Base-by-base conservation (phyloP, 2,888 invertebrate genomes). In the Malacosoma neustria region DNA sequence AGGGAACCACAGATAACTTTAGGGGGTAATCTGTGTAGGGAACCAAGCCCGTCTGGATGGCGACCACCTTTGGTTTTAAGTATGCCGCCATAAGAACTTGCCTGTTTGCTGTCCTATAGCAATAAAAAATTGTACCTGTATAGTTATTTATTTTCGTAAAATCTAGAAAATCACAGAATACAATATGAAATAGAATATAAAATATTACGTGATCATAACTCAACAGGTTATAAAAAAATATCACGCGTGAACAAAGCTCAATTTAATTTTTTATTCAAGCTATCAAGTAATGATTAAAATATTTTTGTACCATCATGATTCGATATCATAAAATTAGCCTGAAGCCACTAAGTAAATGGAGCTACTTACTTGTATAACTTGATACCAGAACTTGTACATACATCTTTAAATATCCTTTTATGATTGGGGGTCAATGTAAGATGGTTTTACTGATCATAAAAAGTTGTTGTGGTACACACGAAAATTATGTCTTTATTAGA, bases 401-500 rank as follows among this genome's bases (percentile, higher is more conserved):
- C 37, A 14, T 33, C 33, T 34, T 33, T 22, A 29, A 5, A 40
- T 42, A 7, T n/a, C 15, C 9, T 14, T 15, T 14, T 29, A 22
- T 11, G 3, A 14, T 4, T 13, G 37, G 36, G 49, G 61, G 29
- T 66, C 72, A 46, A 22, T 13, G 36, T 56, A 48, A 4, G 36
- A 36, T 68, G 62, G 72, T 42, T n/a, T 36, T 46, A 51, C 46
- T 48, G 40, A 45, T 46, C 45, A 57, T 57, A 61, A 63, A 66
- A 64, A 63, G 58, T 50, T 52, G 6, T 46, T 54, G 57, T 49
- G 54, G 59, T 58, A 54, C 52, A 48, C 46, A 63, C 59, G 55
- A 62, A 67, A 72, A 71, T 69, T 70, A 75, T 72, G 71, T 69
- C 72, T 75, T 67, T 71, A 74, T 77, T 69, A 69, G 54, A 64